Evolutionary conservation across 2,888 invertebrate species (phyloP).

Genomic region (Ochropleura plecta): DNA sequence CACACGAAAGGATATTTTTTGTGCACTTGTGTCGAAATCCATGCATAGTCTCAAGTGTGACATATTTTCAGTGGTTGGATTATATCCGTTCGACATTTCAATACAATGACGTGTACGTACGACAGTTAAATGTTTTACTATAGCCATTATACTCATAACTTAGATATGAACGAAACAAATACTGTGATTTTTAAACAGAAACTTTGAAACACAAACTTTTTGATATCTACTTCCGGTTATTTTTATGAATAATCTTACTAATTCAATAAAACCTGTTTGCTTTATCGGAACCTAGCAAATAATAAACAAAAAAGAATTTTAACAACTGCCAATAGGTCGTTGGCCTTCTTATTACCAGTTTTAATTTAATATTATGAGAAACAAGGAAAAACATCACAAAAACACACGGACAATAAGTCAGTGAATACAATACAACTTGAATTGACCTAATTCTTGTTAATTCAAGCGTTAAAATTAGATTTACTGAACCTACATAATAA

Average conservation of each 20-base stretch:
- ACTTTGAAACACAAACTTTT: background rate
- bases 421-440: background rate
- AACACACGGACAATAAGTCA: background rate
- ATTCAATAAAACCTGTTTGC: background rate
- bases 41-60: background rate
- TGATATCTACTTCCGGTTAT: background rate
- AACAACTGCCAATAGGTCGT: background rate
- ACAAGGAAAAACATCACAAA: background rate
- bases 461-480: background rate
- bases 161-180: background rate
- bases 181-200: background rate
- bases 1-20: background rate
- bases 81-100: background rate
- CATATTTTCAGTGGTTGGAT: background rate
- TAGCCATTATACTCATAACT: background rate
- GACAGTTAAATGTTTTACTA: background rate
- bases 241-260: background rate
- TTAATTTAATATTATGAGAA: background rate
- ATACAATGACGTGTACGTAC: background rate
- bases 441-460: slow-evolving; percentile 3
- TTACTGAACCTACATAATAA: too few relatives aligned
- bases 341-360: background rate
- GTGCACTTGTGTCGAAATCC: background rate
- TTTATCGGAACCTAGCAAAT: background rate
- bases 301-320: background rate